Conservation (phyloP, 2,888 invertebrate species). For the Coronaproctus castanopsis region DNA sequence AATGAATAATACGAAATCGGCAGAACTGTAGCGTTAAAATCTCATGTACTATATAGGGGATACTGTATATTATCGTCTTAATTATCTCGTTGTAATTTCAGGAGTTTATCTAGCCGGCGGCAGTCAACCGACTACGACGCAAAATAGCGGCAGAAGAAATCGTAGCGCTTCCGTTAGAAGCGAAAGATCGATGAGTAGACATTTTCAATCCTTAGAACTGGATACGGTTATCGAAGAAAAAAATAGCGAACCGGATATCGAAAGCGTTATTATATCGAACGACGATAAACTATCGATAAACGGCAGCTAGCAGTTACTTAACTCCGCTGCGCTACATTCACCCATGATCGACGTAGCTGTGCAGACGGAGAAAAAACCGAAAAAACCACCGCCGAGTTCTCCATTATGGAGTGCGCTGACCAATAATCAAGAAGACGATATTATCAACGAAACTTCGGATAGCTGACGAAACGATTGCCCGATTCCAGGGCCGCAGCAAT, state of each 20-base stretch:
- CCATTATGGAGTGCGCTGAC: constrained; percentile 66
- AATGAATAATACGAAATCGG: too few relatives aligned
- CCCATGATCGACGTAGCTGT: constrained; percentile 12
- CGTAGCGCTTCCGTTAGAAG: constrained; percentile 3
- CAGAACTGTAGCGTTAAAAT: too few relatives aligned
- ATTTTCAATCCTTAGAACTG: constrained; percentile 56
- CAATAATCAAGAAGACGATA: constrained; percentile 24
- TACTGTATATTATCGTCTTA: too few relatives aligned
- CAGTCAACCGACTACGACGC: not conserved
- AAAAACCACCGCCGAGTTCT: constrained; percentile 24
- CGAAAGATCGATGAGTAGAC: constrained; percentile 40
- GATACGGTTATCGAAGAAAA: constrained; percentile 68
- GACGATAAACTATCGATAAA: constrained; percentile 11
- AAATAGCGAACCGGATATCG: constrained; percentile 28
- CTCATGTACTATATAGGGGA: too few relatives aligned
- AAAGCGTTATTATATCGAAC: constrained; percentile 1
- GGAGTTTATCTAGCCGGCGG: constrained; percentile 11
- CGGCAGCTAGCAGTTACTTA: constrained; percentile 1
- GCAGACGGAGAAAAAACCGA: constrained; percentile 14
- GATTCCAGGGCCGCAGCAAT: constrained; percentile 8
- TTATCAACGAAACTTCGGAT: not conserved
- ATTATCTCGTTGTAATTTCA: too few relatives aligned
- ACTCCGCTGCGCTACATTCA: constrained; percentile 6
- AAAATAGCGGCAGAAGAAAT: not conserved
- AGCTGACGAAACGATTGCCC: constrained; percentile 15